Evolutionary conservation across 2,113 vertebrate genomes (phyloP), one percentile per base, ranked within the genome.

Genomic region (Chaetodon trifascialis): DNA sequence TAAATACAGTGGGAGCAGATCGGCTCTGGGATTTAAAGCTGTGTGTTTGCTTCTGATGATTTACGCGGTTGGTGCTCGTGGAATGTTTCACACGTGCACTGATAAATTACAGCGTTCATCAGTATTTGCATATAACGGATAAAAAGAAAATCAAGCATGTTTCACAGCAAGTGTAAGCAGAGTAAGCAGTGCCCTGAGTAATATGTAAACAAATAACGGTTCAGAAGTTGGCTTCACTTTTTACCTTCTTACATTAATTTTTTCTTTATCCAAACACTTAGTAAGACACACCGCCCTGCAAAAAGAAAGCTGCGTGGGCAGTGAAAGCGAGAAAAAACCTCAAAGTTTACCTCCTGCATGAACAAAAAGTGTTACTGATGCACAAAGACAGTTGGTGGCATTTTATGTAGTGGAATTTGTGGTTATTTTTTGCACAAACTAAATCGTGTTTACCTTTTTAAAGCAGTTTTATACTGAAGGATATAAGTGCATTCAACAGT

Each of bases 241-340:
- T 67, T 75, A n/a, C 17, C 38, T 9, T 8, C 19, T 56, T 36
- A 38, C 54, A 25, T 25, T 2, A 23, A 9, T 83, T 0, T 19
- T 34, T 21, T 3, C 19, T 59, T 60, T 44, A 60, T 86, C 71
- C 82, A 42, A 62, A 76, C 51, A 73, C 23, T 40, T 19, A 19
- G 19, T 51, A 49, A 76, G 54, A 58, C 56, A 58, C 65, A 34
- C 49, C 2, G 10, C 2, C 21, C 16, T 36, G 30, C 21, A 46
- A 11, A 86, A 56, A 66, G 34, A 74, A 69, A 70, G 25, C n/a
- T 25, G 63, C 0, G 80, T 85, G 71, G 79, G 80, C 84, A 56
- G 82, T 66, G 77, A 69, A 68, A 84, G 75, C 58, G 65, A 62
- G 62, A 72, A 51, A 66, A 36, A 46, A 47, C 15, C n/a, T 64